phyloP scores from a whole-genome alignment of 2,888 invertebrate genomes.

The Drosophila demipolita region DNA sequence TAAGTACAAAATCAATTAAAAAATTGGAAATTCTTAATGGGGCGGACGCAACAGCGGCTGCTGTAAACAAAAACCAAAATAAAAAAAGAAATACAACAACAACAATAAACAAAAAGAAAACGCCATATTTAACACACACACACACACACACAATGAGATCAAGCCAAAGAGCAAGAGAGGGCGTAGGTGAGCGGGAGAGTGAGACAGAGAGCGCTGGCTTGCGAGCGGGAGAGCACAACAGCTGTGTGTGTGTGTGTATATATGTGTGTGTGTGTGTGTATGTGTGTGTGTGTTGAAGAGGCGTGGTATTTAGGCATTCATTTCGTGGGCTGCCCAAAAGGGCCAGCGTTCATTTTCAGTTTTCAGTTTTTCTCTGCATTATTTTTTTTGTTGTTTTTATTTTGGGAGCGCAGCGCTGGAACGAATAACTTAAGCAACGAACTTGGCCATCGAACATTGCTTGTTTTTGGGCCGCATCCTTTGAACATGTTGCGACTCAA shows the following conservation, averaged over 20 bases:
- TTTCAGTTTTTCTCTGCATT: constrained; percentile 23
- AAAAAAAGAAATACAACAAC: constrained; percentile 8
- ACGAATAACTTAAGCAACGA: constrained; percentile 64
- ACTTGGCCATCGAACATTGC: constrained; percentile 36
- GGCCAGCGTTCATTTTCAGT: constrained; percentile 69
- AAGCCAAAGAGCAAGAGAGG: constrained; percentile 20
- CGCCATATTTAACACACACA: constrained; percentile 70
- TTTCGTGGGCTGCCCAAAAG: constrained; percentile 67
- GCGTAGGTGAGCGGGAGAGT: constrained; percentile 24
- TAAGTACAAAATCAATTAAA: constrained; percentile 38
- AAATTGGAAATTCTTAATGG: constrained; percentile 26
- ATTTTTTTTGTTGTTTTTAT: constrained; percentile 3
- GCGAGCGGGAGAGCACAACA: constrained; percentile 25
- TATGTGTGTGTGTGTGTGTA: constrained; percentile 27
- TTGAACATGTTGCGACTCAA: constrained; percentile 76
- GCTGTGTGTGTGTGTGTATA: constrained; percentile 18
- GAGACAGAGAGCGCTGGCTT: constrained; percentile 33
- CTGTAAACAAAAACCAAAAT: constrained; percentile 21
- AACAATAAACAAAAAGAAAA: constrained; percentile 37
- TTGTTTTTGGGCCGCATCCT: constrained; percentile 64
- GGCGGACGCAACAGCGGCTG: constrained; percentile 17
- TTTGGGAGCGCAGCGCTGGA: constrained; percentile 24
- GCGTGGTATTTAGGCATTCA: constrained; percentile 76
- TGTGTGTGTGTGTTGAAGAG: constrained; percentile 42
- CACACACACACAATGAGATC: constrained; percentile 32